Percentiles rank a stretch among this genome's conserved stretches.
Evolutionary conservation across 2,888 invertebrate species (phyloP).

Genomic region (Athalia rosae): DNA sequence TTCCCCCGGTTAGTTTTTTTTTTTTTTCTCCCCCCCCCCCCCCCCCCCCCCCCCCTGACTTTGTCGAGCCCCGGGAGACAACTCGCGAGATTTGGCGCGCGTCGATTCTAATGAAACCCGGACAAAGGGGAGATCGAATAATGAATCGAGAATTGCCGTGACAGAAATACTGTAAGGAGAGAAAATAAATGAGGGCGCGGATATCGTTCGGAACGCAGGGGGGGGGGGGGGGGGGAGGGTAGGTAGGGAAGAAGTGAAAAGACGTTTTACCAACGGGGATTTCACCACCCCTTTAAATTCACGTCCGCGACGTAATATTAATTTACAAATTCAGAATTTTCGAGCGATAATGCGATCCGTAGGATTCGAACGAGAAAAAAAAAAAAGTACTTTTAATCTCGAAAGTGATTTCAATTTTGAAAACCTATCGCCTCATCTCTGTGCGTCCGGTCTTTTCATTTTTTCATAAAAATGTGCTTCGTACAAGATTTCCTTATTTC

Average conservation of each 20-base stretch:
- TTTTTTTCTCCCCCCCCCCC: background rate
- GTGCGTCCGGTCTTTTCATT: no score
- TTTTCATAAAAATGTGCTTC: no score
- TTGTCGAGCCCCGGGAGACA: constrained; percentile 8
- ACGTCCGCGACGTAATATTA: no score
- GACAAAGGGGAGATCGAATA: constrained; percentile 21
- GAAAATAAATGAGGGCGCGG: background rate
- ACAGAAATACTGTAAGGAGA: constrained; percentile 5
- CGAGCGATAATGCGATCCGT: no score
- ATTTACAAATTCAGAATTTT: no score
- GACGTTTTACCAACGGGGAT: background rate
- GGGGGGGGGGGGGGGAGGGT: no score
- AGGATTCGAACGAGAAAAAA: no score
- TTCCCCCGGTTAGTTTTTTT: background rate
- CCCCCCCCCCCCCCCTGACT: background rate
- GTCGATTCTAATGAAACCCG: constrained; percentile 34
- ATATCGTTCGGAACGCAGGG: background rate
- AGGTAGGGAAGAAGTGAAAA: no score
- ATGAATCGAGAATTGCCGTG: constrained; percentile 40
- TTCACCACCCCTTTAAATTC: background rate
- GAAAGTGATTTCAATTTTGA: no score
- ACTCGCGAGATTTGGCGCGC: background rate
- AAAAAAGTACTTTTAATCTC: no score
- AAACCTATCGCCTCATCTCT: no score
- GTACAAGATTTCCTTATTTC: no score